Base-by-base conservation (phyloP, 1,140 invertebrate species). In the Zophobas morio region DNA sequence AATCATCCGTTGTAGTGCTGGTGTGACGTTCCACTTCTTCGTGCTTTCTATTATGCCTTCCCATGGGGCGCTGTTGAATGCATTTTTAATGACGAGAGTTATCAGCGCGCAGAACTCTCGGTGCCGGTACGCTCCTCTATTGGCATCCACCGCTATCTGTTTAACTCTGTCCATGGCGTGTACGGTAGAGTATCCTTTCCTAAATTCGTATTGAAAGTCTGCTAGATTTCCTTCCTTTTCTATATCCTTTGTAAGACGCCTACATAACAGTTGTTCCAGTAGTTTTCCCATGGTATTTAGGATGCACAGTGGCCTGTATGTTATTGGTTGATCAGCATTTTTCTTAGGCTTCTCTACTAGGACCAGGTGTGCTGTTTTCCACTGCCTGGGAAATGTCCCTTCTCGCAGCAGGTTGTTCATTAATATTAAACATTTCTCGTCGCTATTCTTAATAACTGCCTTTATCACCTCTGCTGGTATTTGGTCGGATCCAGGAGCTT, bases 91-190 rank as follows among this genome's bases (percentile, higher is more conserved):
- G 53, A 81, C 79, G 0, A 82, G 34, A n/a, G 75, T 71, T 51
- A 79, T 71, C 72, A 82, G 39, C 5, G 76, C 37, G 49, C 60
- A 72, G 6, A 78, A 76, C 6, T 57, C 49, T 36, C 81, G 56
- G 56, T 73, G 46, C 33, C 54, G 56, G 33, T 75, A 35, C 20
- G 56, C 73, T 83, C 84, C 35, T 79, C 78, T 6, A 35, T 6
- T n/a, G 5, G 73, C 54, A 0, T 84, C 85, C 75, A 85, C 33
- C 1, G 35, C 46, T 37, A n/a, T 47, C 34, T 88, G 75, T 5
- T 78, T 8, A 6, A 79, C 60, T 42, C 36, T 8, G n/a, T 76
- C 1, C 35, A 83, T 40, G 1, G 80, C 79, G 6, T 33, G 63
- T 1, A 79, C 54, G 1, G 80, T 84, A 0, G 78, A 81, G 49